These are phyloP conservation scores for Pogonophryne albipinna DNA, from an alignment of 2,797 vertebrate genomes.

Conservation along the genomic window DNA sequence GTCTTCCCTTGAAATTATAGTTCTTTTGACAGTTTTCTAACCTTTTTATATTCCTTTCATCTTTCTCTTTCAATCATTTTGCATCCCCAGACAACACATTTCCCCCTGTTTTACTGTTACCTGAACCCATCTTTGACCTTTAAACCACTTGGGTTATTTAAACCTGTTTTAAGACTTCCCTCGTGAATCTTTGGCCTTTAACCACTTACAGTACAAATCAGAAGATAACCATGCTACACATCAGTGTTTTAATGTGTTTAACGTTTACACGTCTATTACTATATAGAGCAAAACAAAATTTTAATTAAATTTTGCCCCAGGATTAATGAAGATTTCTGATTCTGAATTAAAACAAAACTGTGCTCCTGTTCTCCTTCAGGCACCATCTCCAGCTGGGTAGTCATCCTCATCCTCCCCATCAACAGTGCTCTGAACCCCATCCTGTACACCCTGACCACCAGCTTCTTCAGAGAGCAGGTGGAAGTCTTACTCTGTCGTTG, in stretches of 20 bases:
- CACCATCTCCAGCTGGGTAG: constrained; percentile 87
- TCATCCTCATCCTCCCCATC: constrained; percentile 88
- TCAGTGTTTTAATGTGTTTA: not conserved
- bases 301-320: too few relatives aligned
- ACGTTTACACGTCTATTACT: not conserved
- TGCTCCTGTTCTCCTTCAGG: constrained; percentile 57
- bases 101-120: too few relatives aligned
- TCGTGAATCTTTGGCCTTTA: not conserved
- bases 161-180: too few relatives aligned
- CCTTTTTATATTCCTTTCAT: too few relatives aligned
- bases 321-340: too few relatives aligned
- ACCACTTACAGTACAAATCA: not conserved
- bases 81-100: too few relatives aligned
- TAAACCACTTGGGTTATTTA: too few relatives aligned
- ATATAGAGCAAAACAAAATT: too few relatives aligned
- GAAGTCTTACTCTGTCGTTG: constrained; percentile 86
- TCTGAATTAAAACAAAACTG: not conserved
- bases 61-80: too few relatives aligned
- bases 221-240: not conserved
- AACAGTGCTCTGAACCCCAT: constrained; percentile 90
- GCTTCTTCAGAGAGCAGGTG: constrained; percentile 89
- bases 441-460: constrained; percentile 88
- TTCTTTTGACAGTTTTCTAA: too few relatives aligned
- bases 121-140: too few relatives aligned
- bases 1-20: too few relatives aligned